Base-by-base conservation (phyloP, 2,797 vertebrate species). In the Eupleurogrammus muticus region DNA sequence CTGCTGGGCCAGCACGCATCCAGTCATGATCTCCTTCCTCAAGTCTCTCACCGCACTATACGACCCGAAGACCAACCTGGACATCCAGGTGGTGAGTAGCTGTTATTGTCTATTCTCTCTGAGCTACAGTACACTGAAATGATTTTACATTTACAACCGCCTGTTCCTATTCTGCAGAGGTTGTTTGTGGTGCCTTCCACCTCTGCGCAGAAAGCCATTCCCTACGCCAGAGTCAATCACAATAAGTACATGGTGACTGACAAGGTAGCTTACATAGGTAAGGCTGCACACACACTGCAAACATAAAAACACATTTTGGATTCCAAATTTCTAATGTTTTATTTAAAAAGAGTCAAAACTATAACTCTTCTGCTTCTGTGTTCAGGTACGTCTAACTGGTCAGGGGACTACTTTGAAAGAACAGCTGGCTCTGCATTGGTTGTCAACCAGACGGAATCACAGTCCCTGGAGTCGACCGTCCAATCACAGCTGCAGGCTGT, bases 201-300 rank as follows among this genome's bases (percentile, higher is more conserved):
- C 1, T 78, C 93, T 0, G 55, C 64, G 0, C 96, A 98, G 83
- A 94, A 94, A 28, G 48, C 66, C 20, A 97, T 98, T 77, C 97
- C 97, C 0, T 99, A 83, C 0, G 93, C 96, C 60, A 93, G 97
- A 14, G 97, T 98, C 53, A 99, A 96, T 91, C 97, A 98, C 90
- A 96, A 96, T 93, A 99, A 99, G 82, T 98, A 96, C 93, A 97
- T 98, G 97, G 97, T 99, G 86, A 98, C 97, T 0, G 97, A 99
- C 71, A 92, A 92, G 60, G 74, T 93, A 0, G 94, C 96, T 0
- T 99, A 99, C 63, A 95, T 99, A 0, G 97, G 97, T 98, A 79
- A 89, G 90, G 16, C 13, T 23, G 9, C 36, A 14, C 38, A 23
- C 16, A 42, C 40, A 17, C 40, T 20, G 19, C 14, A 34, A 10